Conservation (phyloP, 2,113 vertebrate species). For the Lophochroa leadbeateri region DNA sequence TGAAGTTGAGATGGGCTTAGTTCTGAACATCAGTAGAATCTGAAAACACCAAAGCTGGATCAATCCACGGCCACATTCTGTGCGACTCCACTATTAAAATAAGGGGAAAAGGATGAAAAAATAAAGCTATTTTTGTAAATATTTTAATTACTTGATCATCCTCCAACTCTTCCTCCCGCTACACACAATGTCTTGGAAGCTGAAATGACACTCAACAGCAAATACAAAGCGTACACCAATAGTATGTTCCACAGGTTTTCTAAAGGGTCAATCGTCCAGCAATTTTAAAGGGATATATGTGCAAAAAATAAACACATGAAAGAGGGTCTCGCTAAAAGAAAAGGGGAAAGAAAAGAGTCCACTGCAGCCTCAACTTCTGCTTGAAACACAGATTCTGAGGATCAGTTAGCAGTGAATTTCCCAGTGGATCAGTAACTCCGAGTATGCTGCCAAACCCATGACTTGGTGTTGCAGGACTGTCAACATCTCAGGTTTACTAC, state of each 20-base stretch:
- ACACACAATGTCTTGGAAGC: background rate
- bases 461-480: background rate
- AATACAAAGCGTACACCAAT: constrained; percentile 23
- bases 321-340: background rate
- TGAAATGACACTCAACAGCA: constrained; percentile 28
- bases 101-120: background rate
- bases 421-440: background rate
- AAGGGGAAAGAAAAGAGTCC: background rate
- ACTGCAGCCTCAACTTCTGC: constrained; percentile 3
- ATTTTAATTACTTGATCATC: background rate
- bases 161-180: constrained; percentile 44
- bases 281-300: constrained; percentile 69
- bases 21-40: background rate
- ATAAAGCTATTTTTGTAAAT: background rate
- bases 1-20: background rate
- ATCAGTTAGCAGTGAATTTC: constrained; percentile 8
- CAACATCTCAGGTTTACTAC: background rate
- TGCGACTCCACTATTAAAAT: background rate
- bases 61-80: background rate
- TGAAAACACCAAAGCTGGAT: background rate
- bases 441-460: constrained; percentile 1
- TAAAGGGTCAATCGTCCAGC: constrained; percentile 48
- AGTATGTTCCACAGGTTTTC: constrained; percentile 54
- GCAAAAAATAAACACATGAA: constrained; percentile 45
- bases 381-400: background rate